Evolutionary conservation across 1,140 invertebrate genomes (phyloP).

Genomic region (Phymorhynchus buccinoides): DNA sequence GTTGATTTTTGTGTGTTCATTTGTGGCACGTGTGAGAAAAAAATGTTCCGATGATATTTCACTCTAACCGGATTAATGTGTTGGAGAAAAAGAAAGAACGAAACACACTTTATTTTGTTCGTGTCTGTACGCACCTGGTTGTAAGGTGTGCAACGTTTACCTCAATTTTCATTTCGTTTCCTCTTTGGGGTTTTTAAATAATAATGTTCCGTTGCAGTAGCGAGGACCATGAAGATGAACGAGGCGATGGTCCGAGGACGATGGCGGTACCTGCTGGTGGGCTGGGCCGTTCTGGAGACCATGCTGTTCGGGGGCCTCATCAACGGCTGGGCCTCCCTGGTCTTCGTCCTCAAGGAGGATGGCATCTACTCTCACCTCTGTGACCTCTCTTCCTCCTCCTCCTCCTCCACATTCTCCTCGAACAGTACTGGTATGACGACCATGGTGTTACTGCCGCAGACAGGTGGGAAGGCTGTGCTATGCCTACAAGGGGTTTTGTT

Average conservation of each 20-base stretch:
- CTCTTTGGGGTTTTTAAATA: background rate
- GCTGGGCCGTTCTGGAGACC: conserved; percentile 46
- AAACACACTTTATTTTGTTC: no score
- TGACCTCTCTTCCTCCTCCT: background rate
- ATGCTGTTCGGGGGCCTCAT: conserved; percentile 46
- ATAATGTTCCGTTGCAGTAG: no score
- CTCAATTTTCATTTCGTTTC: background rate
- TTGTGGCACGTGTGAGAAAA: no score
- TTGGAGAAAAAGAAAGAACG: no score
- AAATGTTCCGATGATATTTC: no score
- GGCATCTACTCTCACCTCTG: conserved; percentile 47
- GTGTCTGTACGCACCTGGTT: no score
- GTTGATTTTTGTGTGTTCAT: no score
- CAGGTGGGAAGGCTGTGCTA: no score
- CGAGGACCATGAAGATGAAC: background rate
- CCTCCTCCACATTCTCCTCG: background rate
- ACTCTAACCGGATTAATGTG: no score
- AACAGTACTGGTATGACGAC: background rate
- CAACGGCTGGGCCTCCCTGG: conserved; percentile 49
- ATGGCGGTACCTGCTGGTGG: conserved; percentile 38
- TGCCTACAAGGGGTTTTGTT: no score
- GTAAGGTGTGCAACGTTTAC: background rate
- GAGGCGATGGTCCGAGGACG: background rate
- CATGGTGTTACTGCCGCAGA: no score
- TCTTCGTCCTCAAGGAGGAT: conserved; percentile 49